Evolutionary conservation across 1,140 invertebrate species (phyloP).

Genomic region (Drosophila lacertosa): DNA sequence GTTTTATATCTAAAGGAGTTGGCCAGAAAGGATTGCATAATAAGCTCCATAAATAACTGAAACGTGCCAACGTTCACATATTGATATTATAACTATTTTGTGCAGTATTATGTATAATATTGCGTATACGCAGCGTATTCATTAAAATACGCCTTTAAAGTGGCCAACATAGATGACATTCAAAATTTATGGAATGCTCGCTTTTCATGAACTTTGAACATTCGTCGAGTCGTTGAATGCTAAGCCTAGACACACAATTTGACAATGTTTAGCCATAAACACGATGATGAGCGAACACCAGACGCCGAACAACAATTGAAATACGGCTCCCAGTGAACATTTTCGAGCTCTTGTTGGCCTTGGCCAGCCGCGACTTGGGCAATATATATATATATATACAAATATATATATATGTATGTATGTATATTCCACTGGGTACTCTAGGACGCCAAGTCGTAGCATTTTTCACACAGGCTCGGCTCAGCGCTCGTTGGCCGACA

Average conservation of each 20-base stretch:
- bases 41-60: too few relatives aligned
- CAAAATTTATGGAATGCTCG: conserved; percentile 14
- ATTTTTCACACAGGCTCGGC: conserved; percentile 57
- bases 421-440: conserved; percentile 37
- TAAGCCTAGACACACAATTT: conserved; percentile 18
- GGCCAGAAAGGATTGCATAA: too few relatives aligned
- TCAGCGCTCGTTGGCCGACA: conserved; percentile 29
- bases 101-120: too few relatives aligned
- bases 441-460: conserved; percentile 45
- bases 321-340: conserved; percentile 74
- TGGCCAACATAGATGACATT: background rate
- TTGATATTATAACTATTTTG: too few relatives aligned
- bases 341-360: conserved; percentile 18
- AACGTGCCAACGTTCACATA: too few relatives aligned
- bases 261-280: conserved; percentile 26
- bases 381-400: too few relatives aligned
- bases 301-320: conserved; percentile 74
- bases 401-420: too few relatives aligned
- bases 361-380: conserved; percentile 9
- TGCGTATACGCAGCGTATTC: background rate
- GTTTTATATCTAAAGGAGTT: too few relatives aligned
- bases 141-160: background rate
- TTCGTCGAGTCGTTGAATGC: conserved; percentile 17
- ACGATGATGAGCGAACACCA: conserved; percentile 54
- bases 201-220: conserved; percentile 8